Conservation (phyloP, 2,797 vertebrate species). For the Pangasius sanitwongsei region DNA sequence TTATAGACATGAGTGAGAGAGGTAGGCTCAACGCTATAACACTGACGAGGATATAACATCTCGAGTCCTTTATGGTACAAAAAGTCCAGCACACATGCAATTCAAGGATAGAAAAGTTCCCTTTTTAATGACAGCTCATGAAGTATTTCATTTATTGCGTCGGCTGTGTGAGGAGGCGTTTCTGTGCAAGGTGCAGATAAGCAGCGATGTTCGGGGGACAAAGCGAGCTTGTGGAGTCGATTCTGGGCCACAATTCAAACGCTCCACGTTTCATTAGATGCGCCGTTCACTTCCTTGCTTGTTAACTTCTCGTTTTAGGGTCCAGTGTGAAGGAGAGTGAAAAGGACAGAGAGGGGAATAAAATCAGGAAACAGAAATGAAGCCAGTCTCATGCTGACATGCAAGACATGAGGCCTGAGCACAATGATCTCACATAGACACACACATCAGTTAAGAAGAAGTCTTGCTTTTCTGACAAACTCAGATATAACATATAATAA, state of each 20-base stretch:
- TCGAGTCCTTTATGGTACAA: slow-evolving; percentile 93
- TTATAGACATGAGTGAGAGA: not conserved
- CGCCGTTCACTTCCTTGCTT: not conserved
- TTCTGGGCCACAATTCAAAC: not conserved
- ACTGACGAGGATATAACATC: slow-evolving; percentile 73
- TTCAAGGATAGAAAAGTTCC: slow-evolving; percentile 94
- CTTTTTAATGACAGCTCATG: slow-evolving; percentile 99
- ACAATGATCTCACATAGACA: not conserved
- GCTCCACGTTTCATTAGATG: not conserved
- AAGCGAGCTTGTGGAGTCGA: slow-evolving; percentile 67
- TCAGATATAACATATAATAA: not conserved
- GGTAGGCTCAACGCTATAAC: not conserved
- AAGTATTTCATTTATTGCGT: slow-evolving; percentile 99
- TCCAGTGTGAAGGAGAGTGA: not conserved
- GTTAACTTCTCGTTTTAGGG: not conserved
- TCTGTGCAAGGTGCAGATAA: slow-evolving; percentile 94
- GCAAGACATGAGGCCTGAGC: not conserved
- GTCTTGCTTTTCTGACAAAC: too few relatives aligned
- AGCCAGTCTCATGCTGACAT: not conserved
- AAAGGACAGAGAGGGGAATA: not conserved
- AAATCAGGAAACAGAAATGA: not conserved
- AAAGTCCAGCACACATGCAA: slow-evolving; percentile 87
- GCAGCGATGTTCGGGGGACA: slow-evolving; percentile 75
- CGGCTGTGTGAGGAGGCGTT: slow-evolving; percentile 94
- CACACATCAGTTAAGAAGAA: not conserved